These are phyloP conservation scores for Melipona bicolor DNA, from an alignment of 2,888 invertebrate genomes.

Conservation along the genomic window DNA sequence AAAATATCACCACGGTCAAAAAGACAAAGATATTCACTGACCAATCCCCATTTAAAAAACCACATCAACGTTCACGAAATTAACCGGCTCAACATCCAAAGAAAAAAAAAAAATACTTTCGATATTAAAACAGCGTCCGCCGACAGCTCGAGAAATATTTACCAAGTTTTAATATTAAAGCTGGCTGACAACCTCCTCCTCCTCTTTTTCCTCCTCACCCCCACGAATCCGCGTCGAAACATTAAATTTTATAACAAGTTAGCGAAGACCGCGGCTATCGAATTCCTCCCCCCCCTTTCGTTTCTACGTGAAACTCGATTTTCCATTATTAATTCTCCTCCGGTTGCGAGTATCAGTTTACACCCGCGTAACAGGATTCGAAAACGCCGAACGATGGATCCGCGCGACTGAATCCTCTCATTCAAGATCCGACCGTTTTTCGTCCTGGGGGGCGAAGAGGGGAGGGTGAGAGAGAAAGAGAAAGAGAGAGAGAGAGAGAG, in stretches of 20 bases:
- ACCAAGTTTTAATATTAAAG: not conserved
- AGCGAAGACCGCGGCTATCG: not conserved
- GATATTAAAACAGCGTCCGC: not conserved
- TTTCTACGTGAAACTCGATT: conserved; percentile 1
- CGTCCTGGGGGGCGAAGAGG: no score
- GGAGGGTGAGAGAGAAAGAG: no score
- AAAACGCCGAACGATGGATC: not conserved
- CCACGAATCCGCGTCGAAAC: not conserved
- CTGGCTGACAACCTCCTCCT: not conserved
- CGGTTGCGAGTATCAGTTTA: not conserved
- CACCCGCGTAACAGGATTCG: not conserved
- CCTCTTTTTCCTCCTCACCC: no score
- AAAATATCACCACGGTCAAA: no score
- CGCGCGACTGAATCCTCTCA: not conserved
- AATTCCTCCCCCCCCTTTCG: not conserved
- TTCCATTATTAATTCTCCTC: conserved; percentile 8
- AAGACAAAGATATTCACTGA: no score
- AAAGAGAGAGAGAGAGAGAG: no score
- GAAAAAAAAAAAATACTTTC: not conserved
- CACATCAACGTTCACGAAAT: no score
- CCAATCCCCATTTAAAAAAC: no score
- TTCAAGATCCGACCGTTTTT: not conserved
- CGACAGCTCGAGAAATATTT: not conserved
- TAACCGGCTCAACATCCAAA: not conserved
- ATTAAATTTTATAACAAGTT: conserved; percentile 8